Percentiles rank a stretch among this genome's conserved stretches.
phyloP scores from a whole-genome alignment of 1,140 invertebrate species.

The Proctacanthus coquilletti region DNA sequence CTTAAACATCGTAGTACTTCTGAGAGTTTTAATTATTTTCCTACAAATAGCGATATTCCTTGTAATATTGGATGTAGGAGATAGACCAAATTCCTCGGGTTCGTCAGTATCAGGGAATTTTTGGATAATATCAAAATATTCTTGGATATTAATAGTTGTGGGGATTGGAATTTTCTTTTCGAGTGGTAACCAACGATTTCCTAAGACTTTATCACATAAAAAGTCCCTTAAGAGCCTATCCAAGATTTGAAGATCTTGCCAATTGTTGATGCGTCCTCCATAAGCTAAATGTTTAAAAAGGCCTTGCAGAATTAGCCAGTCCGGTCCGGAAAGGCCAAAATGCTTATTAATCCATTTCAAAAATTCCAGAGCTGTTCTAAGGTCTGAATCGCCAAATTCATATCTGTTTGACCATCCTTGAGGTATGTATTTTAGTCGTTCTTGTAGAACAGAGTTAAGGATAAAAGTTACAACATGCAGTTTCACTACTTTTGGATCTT shows the following conservation, averaged over 20 bases:
- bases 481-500: constrained; percentile 22
- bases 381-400: constrained; percentile 75
- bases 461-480: constrained; percentile 28
- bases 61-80: constrained; percentile 29
- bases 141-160: constrained; percentile 36
- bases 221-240: constrained; percentile 56
- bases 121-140: constrained; percentile 45
- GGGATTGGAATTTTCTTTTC: constrained; percentile 35
- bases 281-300: constrained; percentile 72
- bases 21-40: constrained; percentile 16
- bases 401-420: constrained; percentile 77
- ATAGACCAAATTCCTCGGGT: constrained; percentile 59
- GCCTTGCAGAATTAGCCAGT: constrained; percentile 69
- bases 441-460: constrained; percentile 68
- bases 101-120: constrained; percentile 50
- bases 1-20: constrained; percentile 6
- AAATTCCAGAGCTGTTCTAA: constrained; percentile 59
- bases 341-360: constrained; percentile 39
- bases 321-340: constrained; percentile 18
- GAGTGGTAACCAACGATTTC: constrained; percentile 39
- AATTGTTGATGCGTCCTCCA: constrained; percentile 74
- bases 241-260: constrained; percentile 59
- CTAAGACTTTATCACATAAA: constrained; percentile 45
- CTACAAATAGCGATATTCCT: constrained; percentile 18
- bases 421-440: constrained; percentile 69